Evolutionary conservation across 37 sponge, comb jelly and placozoan species (phyloP).

Genomic region (Beroe ovata): DNA sequence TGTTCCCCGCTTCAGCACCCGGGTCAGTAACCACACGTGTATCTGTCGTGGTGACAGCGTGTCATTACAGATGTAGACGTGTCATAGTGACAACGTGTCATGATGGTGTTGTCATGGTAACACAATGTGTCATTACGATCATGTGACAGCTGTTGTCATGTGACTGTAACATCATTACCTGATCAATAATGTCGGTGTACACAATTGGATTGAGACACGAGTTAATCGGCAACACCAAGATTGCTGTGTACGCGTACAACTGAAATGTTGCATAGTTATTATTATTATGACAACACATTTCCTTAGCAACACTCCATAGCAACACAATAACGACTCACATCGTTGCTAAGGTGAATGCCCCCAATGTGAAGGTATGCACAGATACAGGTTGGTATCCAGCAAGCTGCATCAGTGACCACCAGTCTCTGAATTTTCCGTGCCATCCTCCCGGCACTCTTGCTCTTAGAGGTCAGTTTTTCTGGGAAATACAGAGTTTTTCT

Average conservation of each 20-base stretch:
- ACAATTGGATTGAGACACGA: conserved; percentile 50
- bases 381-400: conserved; percentile 65
- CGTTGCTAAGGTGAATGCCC: neutral
- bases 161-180: conserved; percentile 40
- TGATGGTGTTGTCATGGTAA: too few species aligned
- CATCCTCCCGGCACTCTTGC: conserved; percentile 25
- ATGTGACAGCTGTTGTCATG: neutral
- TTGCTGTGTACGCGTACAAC: conserved; percentile 63
- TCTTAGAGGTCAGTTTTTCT: conserved; percentile 23
- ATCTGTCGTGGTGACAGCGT: too few species aligned
- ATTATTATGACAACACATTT: too few species aligned
- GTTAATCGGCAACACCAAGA: conserved; percentile 39
- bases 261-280: conserved; percentile 10
- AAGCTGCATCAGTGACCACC: conserved; percentile 47
- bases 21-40: neutral
- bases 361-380: conserved; percentile 52
- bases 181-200: conserved; percentile 54
- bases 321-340: conserved; percentile 7
- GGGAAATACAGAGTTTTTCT: too few species aligned
- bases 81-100: too few species aligned
- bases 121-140: too few species aligned
- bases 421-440: conserved; percentile 40
- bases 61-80: too few species aligned
- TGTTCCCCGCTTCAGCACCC: neutral
- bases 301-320: too few species aligned